Evolutionary conservation across 2,888 invertebrate species (phyloP).

Genomic region (Oligia fasciuncula): DNA sequence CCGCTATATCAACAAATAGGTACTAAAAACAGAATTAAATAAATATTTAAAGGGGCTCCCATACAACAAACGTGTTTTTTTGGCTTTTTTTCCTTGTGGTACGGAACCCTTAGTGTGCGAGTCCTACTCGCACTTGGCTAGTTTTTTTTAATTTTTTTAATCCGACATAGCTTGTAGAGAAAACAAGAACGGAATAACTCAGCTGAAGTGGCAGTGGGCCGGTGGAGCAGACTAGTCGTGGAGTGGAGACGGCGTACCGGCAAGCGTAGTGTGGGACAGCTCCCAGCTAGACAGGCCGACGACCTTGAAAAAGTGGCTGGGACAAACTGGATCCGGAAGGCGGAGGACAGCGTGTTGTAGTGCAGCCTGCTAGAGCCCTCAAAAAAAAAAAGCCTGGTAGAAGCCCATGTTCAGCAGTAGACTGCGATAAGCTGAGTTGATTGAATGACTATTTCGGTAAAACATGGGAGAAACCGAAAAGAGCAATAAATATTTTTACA

Average conservation of each 20-base stretch:
- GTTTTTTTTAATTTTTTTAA: not conserved
- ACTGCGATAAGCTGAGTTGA: not conserved
- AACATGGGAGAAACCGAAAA: not conserved
- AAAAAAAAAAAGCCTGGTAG: not conserved
- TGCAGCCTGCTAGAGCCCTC: not conserved
- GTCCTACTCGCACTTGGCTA: too few species aligned
- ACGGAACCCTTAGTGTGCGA: too few species aligned
- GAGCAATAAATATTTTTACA: too few species aligned
- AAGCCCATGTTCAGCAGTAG: not conserved
- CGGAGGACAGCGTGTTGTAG: not conserved
- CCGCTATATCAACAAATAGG: too few species aligned
- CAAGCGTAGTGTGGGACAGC: not conserved
- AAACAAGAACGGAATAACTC: not conserved
- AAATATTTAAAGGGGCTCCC: too few species aligned
- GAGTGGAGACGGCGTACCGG: not conserved
- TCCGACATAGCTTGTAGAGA: not conserved
- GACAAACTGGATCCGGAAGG: not conserved
- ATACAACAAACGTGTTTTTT: too few species aligned
- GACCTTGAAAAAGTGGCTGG: not conserved
- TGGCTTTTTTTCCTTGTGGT: too few species aligned
- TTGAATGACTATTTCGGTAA: not conserved
- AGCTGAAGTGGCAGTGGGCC: not conserved
- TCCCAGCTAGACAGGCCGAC: not conserved
- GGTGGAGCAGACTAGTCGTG: not conserved
- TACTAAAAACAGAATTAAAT: too few species aligned